Percentiles rank a stretch among this genome's conserved stretches.
Conservation (phyloP, 2,113 vertebrate genomes). For the Cepphus grylle region DNA sequence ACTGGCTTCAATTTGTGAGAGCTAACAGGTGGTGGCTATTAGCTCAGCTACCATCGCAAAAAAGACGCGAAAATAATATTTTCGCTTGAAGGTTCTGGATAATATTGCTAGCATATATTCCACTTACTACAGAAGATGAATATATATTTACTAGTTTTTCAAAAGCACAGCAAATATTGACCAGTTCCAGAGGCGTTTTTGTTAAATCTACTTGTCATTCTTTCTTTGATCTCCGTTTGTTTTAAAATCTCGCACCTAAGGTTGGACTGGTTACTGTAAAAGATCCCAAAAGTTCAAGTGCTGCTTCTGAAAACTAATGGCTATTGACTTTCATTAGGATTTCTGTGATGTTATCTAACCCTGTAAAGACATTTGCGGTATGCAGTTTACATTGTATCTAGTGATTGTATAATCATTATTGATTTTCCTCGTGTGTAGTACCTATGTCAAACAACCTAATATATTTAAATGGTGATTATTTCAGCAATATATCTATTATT, state of each 20-base stretch:
- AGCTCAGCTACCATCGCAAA: neutral
- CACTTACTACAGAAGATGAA: conserved; percentile 23
- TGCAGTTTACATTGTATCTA: conserved; percentile 80
- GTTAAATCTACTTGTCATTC: conserved; percentile 62
- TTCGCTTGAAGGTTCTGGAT: neutral
- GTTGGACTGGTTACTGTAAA: conserved; percentile 23
- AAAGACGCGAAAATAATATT: neutral
- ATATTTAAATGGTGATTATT: conserved; percentile 84
- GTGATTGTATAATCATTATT: conserved; percentile 80
- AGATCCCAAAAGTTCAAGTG: conserved; percentile 74
- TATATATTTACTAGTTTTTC: conserved; percentile 41
- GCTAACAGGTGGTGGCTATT: neutral
- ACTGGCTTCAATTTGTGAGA: neutral
- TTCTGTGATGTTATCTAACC: conserved; percentile 78
- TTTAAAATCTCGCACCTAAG: conserved; percentile 29
- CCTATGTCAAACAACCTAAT: conserved; percentile 82
- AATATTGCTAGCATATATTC: neutral
- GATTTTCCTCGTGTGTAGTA: conserved; percentile 77
- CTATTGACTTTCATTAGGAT: conserved; percentile 75
- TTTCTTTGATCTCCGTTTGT: conserved; percentile 72
- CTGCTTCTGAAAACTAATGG: conserved; percentile 76
- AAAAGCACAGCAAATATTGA: conserved; percentile 40
- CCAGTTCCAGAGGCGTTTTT: neutral
- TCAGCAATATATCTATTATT: conserved; percentile 71
- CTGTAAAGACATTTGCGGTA: conserved; percentile 71